Base-by-base conservation (phyloP, 2,113 vertebrate genomes). In the Lophura nycthemera region DNA sequence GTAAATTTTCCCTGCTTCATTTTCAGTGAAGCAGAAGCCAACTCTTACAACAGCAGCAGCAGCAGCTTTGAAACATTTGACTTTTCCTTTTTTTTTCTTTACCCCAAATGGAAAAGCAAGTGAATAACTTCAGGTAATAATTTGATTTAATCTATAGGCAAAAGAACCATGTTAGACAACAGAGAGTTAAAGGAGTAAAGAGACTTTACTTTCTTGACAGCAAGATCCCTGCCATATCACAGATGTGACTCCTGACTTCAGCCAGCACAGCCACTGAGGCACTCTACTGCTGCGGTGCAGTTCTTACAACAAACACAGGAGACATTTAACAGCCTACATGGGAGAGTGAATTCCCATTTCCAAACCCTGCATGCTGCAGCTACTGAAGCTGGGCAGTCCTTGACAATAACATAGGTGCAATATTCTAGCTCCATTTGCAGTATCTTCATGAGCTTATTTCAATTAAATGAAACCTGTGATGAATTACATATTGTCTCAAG, bases 251-350 rank as follows among this genome's bases (percentile, higher is more conserved):
- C 45, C 9, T 5, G 2, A 1, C 16, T 29, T 22, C 30, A 32
- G 20, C 8, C 42, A 34, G 29, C 7, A 13, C 16, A 54, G 36
- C 9, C 1, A 1, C 18, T 3, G 0, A 43, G 47, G 34, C 19
- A 73, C 10, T 1, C 13, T 1, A 0, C 36, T 22, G 29, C 48
- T 42, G 32, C 43, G 13, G 59, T 30, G 43, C 36, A 38, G 38
- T 12, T 56, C 52, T 43, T 77, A 6, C 25, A 50, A 17, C 38
- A 54, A 22, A 48, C 25, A 11, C 29, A 69, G 42, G 45, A 36
- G 14, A 7, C 20, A 21, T 42, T 42, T 56, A 19, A 45, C 21
- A 12, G 32, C 38, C 47, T 64, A 10, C 0, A 0, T 7, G 29
- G 42, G 12, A 70, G 42, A 70, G 10, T 48, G 2, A 71, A 70